Percentiles rank a stretch among this genome's conserved stretches.
Evolutionary conservation across 2,888 invertebrate species (phyloP).

Genomic region (Neoscelio sp.): DNA sequence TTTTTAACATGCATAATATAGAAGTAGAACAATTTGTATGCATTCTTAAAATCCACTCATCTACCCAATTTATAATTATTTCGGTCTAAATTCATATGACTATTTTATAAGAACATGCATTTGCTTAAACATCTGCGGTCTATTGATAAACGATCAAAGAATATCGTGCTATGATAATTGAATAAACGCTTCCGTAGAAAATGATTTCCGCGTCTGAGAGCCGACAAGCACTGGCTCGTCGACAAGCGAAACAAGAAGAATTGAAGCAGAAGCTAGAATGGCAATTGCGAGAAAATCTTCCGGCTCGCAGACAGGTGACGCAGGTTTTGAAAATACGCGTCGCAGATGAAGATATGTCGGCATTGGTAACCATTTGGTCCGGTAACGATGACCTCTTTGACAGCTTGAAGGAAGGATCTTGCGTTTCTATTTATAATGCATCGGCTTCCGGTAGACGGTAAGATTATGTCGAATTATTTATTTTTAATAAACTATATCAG

Average conservation of each 20-base stretch:
- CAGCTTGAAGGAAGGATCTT: conserved; percentile 86
- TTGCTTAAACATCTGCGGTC: no score
- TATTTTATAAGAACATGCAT: no score
- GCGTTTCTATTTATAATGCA: conserved; percentile 86
- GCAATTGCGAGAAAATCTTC: conserved; percentile 75
- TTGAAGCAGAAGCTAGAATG: conserved; percentile 75
- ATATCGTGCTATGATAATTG: no score
- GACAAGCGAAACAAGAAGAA: conserved; percentile 71
- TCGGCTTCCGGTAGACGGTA: conserved; percentile 84
- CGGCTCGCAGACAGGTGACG: conserved; percentile 81
- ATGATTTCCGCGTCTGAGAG: conserved; percentile 81
- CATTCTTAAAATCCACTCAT: no score
- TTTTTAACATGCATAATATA: no score
- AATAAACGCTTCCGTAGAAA: conserved; percentile 80
- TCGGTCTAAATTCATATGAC: no score
- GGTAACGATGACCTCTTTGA: conserved; percentile 86
- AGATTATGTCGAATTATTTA: conserved; percentile 60
- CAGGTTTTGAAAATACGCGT: conserved; percentile 83
- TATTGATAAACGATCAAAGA: no score
- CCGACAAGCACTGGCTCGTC: conserved; percentile 81
- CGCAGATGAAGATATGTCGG: conserved; percentile 81
- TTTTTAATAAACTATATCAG: conserved; percentile 17
- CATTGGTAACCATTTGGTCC: conserved; percentile 88
- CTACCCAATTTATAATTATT: no score
- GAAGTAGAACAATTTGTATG: no score